These are phyloP conservation scores for Drosophila emarginata DNA, from an alignment of 2,888 invertebrate species.

Conservation along the genomic window DNA sequence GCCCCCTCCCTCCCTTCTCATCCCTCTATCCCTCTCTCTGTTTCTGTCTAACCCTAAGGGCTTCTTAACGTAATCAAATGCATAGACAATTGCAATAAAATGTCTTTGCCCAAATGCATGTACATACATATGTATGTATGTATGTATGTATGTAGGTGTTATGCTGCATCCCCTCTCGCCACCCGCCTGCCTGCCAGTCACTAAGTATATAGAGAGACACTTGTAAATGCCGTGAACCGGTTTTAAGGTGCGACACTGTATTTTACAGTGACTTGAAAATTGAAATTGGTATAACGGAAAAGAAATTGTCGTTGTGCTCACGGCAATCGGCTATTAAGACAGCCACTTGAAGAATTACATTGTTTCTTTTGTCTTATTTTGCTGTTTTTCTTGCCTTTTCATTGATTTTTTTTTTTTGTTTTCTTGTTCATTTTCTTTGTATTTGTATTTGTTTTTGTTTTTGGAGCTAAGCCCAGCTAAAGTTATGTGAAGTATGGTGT, in stretches of 20 bases:
- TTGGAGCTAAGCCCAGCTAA: neutral
- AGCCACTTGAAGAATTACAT: constrained; percentile 44
- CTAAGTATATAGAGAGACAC: constrained; percentile 41
- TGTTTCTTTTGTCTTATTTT: constrained; percentile 11
- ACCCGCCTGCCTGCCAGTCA: constrained; percentile 1
- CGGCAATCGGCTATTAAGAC: constrained; percentile 18
- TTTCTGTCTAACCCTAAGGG: neutral
- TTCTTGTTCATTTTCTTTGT: too few relatives aligned
- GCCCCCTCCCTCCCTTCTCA: neutral
- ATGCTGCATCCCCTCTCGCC: constrained; percentile 16
- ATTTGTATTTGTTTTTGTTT: constrained; percentile 3
- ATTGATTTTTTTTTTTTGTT: constrained; percentile 9
- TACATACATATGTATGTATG: too few relatives aligned
- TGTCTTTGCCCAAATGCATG: constrained; percentile 12
- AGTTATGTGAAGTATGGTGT: constrained; percentile 35
- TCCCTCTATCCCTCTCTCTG: neutral
- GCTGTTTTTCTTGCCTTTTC: neutral
- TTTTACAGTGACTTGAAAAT: constrained; percentile 10
- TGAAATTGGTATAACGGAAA: constrained; percentile 44
- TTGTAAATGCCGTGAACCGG: constrained; percentile 69
- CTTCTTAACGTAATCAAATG: neutral
- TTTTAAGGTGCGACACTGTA: constrained; percentile 66
- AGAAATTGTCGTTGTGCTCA: constrained; percentile 55
- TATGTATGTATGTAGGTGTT: too few relatives aligned
- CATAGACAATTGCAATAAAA: constrained; percentile 5